These are phyloP conservation scores for Cryptotermes secundus DNA, from an alignment of 1,140 invertebrate species.

Conservation along the genomic window DNA sequence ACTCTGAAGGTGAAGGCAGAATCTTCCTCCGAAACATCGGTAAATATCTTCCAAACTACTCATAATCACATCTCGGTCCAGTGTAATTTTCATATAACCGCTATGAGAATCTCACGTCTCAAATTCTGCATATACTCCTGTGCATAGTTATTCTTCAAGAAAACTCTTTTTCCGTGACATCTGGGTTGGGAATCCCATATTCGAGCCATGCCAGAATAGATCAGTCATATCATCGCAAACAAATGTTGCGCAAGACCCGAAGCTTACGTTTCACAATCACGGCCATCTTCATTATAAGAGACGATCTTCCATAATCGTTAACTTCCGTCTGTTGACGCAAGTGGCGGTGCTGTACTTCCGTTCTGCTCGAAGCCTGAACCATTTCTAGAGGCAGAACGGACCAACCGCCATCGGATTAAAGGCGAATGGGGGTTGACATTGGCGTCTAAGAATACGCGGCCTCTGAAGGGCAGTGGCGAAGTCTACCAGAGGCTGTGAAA, in stretches of 20 bases:
- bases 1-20: too few relatives aligned
- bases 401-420: not conserved
- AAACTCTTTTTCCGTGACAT: too few relatives aligned
- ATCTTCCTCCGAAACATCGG: too few relatives aligned
- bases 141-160: too few relatives aligned
- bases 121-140: too few relatives aligned
- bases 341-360: not conserved
- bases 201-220: not conserved
- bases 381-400: not conserved
- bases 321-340: not conserved
- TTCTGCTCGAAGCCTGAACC: not conserved
- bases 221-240: not conserved
- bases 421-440: not conserved
- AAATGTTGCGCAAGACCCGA: not conserved
- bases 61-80: too few relatives aligned
- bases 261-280: not conserved
- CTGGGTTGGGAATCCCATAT: too few relatives aligned
- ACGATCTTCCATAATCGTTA: not conserved
- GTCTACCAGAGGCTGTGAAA: too few relatives aligned
- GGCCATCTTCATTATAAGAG: not conserved
- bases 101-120: too few relatives aligned
- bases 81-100: too few relatives aligned
- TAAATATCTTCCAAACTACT: too few relatives aligned
- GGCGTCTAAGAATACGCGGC: not conserved
- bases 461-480: not conserved